Evolutionary conservation across 2,888 invertebrate species (phyloP).

Genomic region (Fragum sueziense): DNA sequence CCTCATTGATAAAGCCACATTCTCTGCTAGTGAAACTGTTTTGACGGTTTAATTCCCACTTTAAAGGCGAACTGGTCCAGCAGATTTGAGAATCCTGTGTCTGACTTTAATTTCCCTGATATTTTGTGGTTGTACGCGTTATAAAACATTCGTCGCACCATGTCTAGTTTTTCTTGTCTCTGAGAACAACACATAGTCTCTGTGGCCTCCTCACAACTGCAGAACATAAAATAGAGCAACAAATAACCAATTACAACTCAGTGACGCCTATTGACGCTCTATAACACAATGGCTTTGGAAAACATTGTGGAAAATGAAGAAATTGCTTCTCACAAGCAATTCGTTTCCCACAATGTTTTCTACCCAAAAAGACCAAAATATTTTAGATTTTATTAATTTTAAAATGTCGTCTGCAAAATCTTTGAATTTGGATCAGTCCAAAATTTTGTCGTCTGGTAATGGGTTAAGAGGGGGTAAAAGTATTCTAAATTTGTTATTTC

Average conservation of each 20-base stretch:
- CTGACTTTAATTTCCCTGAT: constrained; percentile 81
- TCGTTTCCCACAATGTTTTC: not conserved
- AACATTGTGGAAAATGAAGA: not conserved
- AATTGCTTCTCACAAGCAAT: not conserved
- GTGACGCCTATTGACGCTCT: not conserved
- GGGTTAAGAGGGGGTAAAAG: too few relatives aligned
- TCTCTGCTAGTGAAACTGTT: constrained; percentile 36
- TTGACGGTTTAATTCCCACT: constrained; percentile 83
- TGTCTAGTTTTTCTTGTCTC: constrained; percentile 84
- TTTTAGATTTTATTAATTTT: too few relatives aligned
- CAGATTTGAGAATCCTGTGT: constrained; percentile 82
- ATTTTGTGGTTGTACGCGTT: constrained; percentile 85
- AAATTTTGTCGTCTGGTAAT: too few relatives aligned
- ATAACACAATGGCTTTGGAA: not conserved
- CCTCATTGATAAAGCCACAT: too few relatives aligned
- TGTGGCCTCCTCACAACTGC: constrained; percentile 69
- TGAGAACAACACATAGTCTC: constrained; percentile 62
- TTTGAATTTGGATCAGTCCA: not conserved
- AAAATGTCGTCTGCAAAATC: not conserved
- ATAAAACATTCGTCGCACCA: constrained; percentile 85
- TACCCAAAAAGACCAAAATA: not conserved
- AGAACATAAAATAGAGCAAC: constrained; percentile 27
- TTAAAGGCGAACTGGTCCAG: constrained; percentile 86
- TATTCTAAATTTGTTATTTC: too few relatives aligned
- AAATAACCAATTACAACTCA: not conserved